These are phyloP conservation scores for Hemicrepidius hirtus DNA, from an alignment of 2,888 invertebrate genomes.

Conservation along the genomic window DNA sequence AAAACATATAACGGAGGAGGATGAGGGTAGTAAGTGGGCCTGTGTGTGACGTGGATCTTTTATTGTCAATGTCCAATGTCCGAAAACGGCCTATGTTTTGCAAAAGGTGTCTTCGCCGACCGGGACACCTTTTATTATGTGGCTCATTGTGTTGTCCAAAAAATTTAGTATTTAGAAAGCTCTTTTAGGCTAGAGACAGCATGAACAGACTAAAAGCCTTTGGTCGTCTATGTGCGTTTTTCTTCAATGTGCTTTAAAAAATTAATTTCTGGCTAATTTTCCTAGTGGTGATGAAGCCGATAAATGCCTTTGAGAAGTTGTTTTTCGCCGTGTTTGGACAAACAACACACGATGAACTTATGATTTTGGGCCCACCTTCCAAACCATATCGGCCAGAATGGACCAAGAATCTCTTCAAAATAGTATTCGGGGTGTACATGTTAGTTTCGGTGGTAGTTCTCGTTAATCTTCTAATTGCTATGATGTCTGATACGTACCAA, in stretches of 20 bases:
- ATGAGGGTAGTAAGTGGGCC: slow-evolving; percentile 49
- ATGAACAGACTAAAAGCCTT: slow-evolving; percentile 42
- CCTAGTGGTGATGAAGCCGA: slow-evolving; percentile 88
- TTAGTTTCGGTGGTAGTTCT: slow-evolving; percentile 98
- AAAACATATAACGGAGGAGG: slow-evolving; percentile 37
- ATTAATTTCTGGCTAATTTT: slow-evolving; percentile 61
- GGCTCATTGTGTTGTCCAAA: slow-evolving; percentile 39
- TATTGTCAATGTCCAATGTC: slow-evolving; percentile 37
- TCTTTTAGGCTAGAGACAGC: slow-evolving; percentile 49
- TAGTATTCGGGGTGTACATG: slow-evolving; percentile 97
- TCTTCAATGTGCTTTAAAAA: slow-evolving; percentile 12
- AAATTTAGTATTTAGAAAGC: slow-evolving; percentile 35
- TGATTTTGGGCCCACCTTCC: slow-evolving; percentile 62
- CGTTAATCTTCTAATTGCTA: slow-evolving; percentile 99
- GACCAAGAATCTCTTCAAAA: slow-evolving; percentile 91
- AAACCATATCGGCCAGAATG: slow-evolving; percentile 85
- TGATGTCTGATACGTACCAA: slow-evolving; percentile 99
- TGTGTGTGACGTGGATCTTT: slow-evolving; percentile 37
- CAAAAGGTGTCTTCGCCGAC: slow-evolving; percentile 47
- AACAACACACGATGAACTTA: slow-evolving; percentile 88
- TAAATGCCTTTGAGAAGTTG: slow-evolving; percentile 96
- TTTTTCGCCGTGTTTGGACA: slow-evolving; percentile 99
- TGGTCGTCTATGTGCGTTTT: slow-evolving; percentile 35
- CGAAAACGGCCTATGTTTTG: slow-evolving; percentile 13
- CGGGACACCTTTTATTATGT: slow-evolving; percentile 42